Percentiles rank a stretch among this genome's conserved stretches.
phyloP scores from a whole-genome alignment of 2,797 vertebrate genomes.

The Bradypodion ventrale region DNA sequence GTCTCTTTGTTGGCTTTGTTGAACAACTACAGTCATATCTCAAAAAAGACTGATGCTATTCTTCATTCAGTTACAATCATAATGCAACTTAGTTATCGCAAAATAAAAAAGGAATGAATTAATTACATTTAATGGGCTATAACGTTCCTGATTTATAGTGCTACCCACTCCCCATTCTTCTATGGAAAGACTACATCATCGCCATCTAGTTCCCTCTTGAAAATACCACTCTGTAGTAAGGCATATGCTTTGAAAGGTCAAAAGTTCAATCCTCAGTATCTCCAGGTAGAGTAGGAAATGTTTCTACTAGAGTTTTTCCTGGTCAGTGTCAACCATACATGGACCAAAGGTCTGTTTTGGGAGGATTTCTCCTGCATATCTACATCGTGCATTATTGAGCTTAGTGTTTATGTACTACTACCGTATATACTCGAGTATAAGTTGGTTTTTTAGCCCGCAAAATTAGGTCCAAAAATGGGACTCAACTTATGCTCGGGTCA shows the following conservation, averaged over 20 bases:
- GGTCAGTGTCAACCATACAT: not conserved
- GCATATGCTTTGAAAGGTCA: not conserved
- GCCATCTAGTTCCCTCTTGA: too few species aligned
- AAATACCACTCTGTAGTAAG: not conserved
- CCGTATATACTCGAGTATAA: too few species aligned
- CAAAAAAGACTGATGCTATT: not conserved
- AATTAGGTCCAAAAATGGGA: too few species aligned
- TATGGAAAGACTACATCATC: not conserved
- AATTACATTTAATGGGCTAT: not conserved
- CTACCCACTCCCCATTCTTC: not conserved
- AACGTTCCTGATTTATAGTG: not conserved
- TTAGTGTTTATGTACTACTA: not conserved
- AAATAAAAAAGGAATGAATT: not conserved
- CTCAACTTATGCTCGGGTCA: too few species aligned
- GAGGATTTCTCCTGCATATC: not conserved
- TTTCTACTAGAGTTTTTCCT: not conserved
- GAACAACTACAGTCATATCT: too few species aligned
- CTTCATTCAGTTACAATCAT: not conserved
- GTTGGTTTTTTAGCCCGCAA: too few species aligned
- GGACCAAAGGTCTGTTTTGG: not conserved
- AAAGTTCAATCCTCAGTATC: not conserved
- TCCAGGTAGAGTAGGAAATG: not conserved
- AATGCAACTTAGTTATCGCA: not conserved
- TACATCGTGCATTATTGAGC: not conserved
- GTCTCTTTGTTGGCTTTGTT: too few species aligned